These are phyloP conservation scores for Tragelaphus imberbis DNA, from an alignment of 2,113 vertebrate genomes.

Conservation along the genomic window DNA sequence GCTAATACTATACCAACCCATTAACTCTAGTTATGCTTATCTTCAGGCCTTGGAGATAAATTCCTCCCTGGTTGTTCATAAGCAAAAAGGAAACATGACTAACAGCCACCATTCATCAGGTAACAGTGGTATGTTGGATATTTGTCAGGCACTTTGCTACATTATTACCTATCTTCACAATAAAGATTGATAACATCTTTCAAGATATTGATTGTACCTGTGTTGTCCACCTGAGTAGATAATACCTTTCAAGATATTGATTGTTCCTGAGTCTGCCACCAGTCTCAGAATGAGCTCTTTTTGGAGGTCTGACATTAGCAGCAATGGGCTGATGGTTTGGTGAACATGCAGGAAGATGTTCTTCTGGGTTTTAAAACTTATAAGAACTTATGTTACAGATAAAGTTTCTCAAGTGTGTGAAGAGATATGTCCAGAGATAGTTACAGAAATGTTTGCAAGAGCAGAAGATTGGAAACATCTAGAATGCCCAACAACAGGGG, in stretches of 20 bases:
- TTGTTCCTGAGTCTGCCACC: not conserved
- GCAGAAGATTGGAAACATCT: not conserved
- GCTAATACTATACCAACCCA: not conserved
- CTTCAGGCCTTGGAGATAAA: not conserved
- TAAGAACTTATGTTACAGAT: constrained; percentile 15
- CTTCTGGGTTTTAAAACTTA: not conserved
- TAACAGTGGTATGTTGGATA: not conserved
- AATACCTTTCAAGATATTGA: constrained; percentile 20
- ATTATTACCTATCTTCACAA: constrained; percentile 1
- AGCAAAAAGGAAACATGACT: not conserved
- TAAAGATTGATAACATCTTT: constrained; percentile 24
- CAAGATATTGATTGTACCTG: not conserved
- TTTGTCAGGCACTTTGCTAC: not conserved
- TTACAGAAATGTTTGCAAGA: not conserved
- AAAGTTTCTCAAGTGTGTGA: not conserved
- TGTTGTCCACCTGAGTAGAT: not conserved
- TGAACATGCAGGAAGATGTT: not conserved
- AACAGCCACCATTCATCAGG: not conserved
- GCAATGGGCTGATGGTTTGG: not conserved
- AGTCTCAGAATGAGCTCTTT: not conserved
- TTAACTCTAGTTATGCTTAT: not conserved
- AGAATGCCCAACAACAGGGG: not conserved
- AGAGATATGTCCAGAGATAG: not conserved
- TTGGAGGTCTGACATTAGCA: not conserved
- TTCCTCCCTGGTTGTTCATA: not conserved